Evolutionary conservation across 1,140 invertebrate species (phyloP), one percentile per base, ranked within the genome.

Genomic region (Cheumatopsyche charites): DNA sequence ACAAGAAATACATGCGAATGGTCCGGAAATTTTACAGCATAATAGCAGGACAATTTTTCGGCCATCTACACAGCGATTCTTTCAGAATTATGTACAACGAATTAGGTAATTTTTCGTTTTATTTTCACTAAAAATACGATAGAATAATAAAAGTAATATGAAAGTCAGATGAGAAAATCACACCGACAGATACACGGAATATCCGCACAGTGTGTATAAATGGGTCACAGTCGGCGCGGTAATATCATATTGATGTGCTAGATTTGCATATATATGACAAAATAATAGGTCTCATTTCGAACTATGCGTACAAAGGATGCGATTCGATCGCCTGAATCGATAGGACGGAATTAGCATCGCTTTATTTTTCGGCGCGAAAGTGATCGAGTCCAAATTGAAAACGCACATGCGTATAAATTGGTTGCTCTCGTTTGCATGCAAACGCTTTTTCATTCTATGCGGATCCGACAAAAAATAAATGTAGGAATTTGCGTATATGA

Each of bases 41-140:
- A 67, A 96, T 97, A 71, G 89, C 91, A 9, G 94, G 93, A 26
- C 95, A 97, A 82, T 95, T 97, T 82, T 97, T 95, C 78, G 95
- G 94, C 1, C 94, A 97, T 79, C 87, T 93, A 70, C 95, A 97
- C 82, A 93, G 92, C 12, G 95, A 97, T 80, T 92, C 93, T 0
- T 97, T 97, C 80, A 85, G 93, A 6, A 86, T 96, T 36, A 90
- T 94, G 77, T 94, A 94, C 82, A 90, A 89, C 79, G 89, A 91
- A 73, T 86, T 86, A 78, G 89, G 90, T 92, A 84, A 80, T 79
- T 70, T 52, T 42, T 11, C 36, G 11, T 19, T n/a, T 6, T 43
- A 62, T 52, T 19, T 17, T 49, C 45, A 11, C 15, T n/a, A 36
- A 36, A 36, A 36, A 36, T 9, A 36, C 29, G 29, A 36, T 4